Percentiles rank a stretch among this genome's conserved stretches.
These are phyloP conservation scores for Eunapius fragilis DNA, from an alignment of 37 sponge, comb jelly and placozoan genomes.

Conservation along the genomic window DNA sequence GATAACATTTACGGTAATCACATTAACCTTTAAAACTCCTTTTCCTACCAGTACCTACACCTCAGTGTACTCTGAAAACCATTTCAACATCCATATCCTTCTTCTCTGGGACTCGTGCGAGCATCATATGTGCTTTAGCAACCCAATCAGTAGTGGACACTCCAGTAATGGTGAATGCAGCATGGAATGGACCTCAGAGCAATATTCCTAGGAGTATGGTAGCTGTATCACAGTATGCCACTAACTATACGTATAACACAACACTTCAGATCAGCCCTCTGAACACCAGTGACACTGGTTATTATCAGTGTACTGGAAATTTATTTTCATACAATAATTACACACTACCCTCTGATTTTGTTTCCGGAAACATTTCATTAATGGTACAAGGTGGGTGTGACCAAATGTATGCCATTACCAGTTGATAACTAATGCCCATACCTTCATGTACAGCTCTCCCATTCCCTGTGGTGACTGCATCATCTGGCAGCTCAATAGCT, in stretches of 20 bases:
- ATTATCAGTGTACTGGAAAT: neutral
- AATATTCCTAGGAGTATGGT: neutral
- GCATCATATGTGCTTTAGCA: neutral
- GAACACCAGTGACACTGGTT: neutral
- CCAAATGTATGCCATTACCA: neutral
- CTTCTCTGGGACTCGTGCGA: neutral
- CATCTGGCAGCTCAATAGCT: conserved; percentile 14
- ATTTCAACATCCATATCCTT: neutral
- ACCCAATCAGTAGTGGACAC: neutral
- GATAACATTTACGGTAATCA: too few species aligned
- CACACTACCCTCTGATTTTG: neutral
- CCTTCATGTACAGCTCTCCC: neutral
- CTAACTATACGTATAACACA: neutral
- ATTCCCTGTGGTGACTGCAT: neutral
- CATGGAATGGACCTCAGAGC: neutral
- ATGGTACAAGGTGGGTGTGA: neutral
- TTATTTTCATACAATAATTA: neutral
- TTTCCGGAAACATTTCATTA: neutral
- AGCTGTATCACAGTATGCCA: neutral
- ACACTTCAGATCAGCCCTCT: neutral
- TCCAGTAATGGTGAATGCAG: neutral
- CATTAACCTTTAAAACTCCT: neutral
- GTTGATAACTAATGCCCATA: neutral
- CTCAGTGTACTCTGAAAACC: too few species aligned
- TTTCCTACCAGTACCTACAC: neutral